phyloP scores from a whole-genome alignment of 2,113 vertebrate species.

The Lepisosteus osseus region DNA sequence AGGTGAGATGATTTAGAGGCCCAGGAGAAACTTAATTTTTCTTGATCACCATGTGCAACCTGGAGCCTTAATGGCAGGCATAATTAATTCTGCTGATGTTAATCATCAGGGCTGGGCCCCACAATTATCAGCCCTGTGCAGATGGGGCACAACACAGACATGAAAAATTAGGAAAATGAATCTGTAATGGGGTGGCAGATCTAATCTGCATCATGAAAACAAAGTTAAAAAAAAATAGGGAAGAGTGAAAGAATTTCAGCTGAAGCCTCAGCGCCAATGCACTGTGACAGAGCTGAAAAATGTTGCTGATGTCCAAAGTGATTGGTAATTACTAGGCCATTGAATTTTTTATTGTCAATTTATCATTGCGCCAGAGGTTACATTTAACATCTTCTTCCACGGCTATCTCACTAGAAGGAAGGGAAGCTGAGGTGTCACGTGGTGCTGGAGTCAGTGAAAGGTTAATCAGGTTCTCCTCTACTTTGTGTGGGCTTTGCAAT shows the following conservation, averaged over 20 bases:
- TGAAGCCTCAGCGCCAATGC: conserved; percentile 88
- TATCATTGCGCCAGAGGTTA: conserved; percentile 96
- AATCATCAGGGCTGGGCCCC: conserved; percentile 99
- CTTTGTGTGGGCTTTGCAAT: conserved; percentile 79
- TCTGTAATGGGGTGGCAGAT: conserved; percentile 99
- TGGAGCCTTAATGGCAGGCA: conserved; percentile 99
- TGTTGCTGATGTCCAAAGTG: conserved; percentile 93
- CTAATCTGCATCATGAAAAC: conserved; percentile 99
- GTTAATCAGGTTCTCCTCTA: conserved; percentile 93
- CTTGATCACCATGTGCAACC: conserved; percentile 99
- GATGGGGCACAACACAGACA: conserved; percentile 99
- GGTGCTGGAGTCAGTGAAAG: conserved; percentile 86
- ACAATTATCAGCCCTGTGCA: conserved; percentile 99
- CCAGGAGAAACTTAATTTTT: conserved; percentile 99
- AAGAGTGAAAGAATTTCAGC: conserved; percentile 87
- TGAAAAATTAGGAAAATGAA: conserved; percentile 99
- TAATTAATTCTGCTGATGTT: conserved; percentile 99
- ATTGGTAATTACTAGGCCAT: conserved; percentile 99
- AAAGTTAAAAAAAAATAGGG: conserved; percentile 93
- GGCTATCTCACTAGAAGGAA: conserved; percentile 80
- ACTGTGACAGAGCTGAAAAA: conserved; percentile 96
- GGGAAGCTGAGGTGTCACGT: conserved; percentile 75
- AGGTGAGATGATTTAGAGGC: conserved; percentile 99
- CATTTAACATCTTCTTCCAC: conserved; percentile 93
- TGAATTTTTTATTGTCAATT: conserved; percentile 99